These are phyloP conservation scores for Mormoops blainvillei DNA, from an alignment of 2,113 vertebrate species.

Conservation along the genomic window DNA sequence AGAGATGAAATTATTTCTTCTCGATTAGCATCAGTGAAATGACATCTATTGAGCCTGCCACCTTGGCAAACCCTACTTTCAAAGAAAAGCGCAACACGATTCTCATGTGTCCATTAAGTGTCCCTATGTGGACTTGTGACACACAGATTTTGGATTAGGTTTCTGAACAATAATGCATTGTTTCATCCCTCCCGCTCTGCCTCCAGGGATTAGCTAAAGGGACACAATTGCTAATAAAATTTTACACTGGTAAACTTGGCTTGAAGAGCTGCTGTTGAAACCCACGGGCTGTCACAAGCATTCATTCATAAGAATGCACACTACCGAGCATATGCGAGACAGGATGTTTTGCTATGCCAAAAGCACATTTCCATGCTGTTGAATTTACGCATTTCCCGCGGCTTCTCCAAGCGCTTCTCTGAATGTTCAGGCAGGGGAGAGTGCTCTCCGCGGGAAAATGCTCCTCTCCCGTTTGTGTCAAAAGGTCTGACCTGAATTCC, in stretches of 20 bases:
- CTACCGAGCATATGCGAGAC: constrained; percentile 52
- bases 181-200: constrained; percentile 44
- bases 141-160: neutral
- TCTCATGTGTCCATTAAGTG: neutral
- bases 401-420: constrained; percentile 75
- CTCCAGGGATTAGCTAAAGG: constrained; percentile 57
- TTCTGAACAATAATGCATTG: constrained; percentile 26
- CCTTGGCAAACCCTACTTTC: neutral
- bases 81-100: neutral
- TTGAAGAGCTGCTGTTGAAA: constrained; percentile 62
- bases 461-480: constrained; percentile 66
- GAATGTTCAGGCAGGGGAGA: constrained; percentile 62
- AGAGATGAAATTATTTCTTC: constrained; percentile 34
- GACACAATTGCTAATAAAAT: constrained; percentile 67
- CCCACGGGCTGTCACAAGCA: constrained; percentile 49
- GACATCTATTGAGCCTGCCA: neutral
- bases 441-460: constrained; percentile 59
- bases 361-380: constrained; percentile 59
- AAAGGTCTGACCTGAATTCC: constrained; percentile 69
- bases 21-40: constrained; percentile 23
- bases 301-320: constrained; percentile 72
- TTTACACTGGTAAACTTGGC: constrained; percentile 52
- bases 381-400: constrained; percentile 78
- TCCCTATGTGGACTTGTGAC: neutral
- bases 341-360: constrained; percentile 67